These are phyloP conservation scores for Mus minutoides DNA, from an alignment of 2,797 vertebrate species.

Conservation along the genomic window DNA sequence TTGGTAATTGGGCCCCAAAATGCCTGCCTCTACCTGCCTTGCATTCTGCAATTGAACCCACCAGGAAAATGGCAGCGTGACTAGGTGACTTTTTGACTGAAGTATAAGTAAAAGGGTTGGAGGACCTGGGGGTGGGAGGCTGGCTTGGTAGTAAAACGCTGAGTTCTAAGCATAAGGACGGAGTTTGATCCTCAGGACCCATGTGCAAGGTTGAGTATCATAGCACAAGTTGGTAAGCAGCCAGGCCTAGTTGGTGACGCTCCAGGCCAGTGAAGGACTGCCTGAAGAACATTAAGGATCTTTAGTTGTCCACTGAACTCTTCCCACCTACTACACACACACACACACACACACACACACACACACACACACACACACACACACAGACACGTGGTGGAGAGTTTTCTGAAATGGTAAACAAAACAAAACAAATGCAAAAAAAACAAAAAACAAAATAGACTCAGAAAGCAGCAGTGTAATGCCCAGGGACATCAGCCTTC, in stretches of 20 bases:
- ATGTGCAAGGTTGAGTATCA: too few species aligned
- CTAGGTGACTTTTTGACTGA: background rate
- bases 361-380: too few species aligned
- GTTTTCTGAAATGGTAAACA: background rate
- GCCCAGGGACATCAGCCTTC: background rate
- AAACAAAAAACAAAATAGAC: background rate
- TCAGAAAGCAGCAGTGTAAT: background rate
- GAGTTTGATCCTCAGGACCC: background rate
- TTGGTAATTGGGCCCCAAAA: background rate
- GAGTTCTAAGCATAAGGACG: background rate
- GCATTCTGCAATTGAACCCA: background rate
- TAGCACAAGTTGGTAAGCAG: background rate
- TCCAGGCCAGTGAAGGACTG: background rate
- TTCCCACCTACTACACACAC: background rate
- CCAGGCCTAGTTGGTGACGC: background rate
- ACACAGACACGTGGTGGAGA: background rate
- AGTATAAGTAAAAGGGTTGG: background rate
- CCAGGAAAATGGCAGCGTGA: background rate
- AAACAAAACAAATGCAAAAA: background rate
- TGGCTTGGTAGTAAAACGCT: background rate
- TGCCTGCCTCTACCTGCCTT: background rate
- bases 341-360: too few species aligned
- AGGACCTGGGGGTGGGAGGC: too few species aligned
- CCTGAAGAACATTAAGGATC: background rate
- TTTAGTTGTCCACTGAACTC: too few species aligned